Percentiles rank a stretch among this genome's conserved stretches.
Conservation (phyloP, 2,888 invertebrate species). For the Frankliniella intonsa region DNA sequence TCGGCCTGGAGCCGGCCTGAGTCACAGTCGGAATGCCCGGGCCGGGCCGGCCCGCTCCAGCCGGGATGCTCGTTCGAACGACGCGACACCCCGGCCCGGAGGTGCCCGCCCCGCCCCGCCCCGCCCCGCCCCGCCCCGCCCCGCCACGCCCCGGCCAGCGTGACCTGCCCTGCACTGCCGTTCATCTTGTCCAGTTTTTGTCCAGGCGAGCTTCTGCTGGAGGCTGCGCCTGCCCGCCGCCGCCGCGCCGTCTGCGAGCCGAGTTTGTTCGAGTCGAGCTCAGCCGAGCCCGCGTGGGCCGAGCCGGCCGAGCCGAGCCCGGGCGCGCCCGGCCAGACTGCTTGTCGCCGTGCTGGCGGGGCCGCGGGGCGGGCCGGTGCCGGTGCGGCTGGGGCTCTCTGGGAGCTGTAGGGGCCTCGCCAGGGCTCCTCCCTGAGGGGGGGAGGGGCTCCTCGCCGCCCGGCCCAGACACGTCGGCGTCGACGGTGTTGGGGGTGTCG, state of each 20-base stretch:
- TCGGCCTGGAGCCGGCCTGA: not conserved
- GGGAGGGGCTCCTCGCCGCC: no score
- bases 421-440: no score
- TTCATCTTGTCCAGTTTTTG: no score
- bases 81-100: not conserved
- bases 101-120: not conserved
- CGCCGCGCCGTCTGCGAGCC: not conserved
- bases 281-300: constrained; percentile 6
- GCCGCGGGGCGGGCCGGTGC: no score
- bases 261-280: not conserved
- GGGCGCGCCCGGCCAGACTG: not conserved
- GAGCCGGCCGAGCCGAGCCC: constrained; percentile 1
- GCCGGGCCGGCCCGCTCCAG: not conserved
- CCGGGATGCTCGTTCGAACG: not conserved
- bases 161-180: not conserved
- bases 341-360: constrained; percentile 35
- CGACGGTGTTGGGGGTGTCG: no score
- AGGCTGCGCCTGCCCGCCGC: no score
- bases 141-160: not conserved
- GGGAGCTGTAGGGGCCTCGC: constrained; percentile 39
- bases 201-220: no score
- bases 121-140: not conserved
- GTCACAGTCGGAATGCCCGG: not conserved
- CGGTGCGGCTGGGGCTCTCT: constrained; percentile 39
- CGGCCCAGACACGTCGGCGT: no score